These are phyloP conservation scores for Bellardia pandia DNA, from an alignment of 2,888 invertebrate species.

Conservation along the genomic window DNA sequence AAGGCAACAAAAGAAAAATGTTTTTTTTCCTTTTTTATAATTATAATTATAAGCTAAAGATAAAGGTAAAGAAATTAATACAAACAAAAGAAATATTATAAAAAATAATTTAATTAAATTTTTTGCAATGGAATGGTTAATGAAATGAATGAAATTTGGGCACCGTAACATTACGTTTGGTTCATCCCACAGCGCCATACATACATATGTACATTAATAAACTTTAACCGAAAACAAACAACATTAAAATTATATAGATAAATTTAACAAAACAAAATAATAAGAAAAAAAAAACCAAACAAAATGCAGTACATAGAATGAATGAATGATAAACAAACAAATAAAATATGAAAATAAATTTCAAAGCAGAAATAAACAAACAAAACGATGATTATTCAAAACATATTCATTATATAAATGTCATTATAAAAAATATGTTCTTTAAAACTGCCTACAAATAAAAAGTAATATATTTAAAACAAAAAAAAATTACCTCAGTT, in stretches of 20 bases:
- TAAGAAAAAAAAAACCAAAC: constrained; percentile 5
- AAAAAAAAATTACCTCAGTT: not conserved
- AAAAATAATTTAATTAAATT: constrained; percentile 59
- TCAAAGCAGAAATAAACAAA: constrained; percentile 77
- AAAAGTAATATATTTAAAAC: constrained; percentile 82
- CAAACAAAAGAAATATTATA: constrained; percentile 73
- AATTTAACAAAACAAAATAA: constrained; percentile 72
- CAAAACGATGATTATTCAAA: constrained; percentile 80
- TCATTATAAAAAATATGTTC: constrained; percentile 83
- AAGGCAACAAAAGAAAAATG: constrained; percentile 54
- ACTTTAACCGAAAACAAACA: constrained; percentile 63
- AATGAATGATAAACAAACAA: constrained; percentile 1
- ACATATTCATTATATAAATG: constrained; percentile 83
- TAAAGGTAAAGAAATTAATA: constrained; percentile 73
- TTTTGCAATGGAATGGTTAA: constrained; percentile 50
- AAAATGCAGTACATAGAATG: constrained; percentile 48
- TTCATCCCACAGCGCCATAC: no score
- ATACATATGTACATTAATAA: constrained; percentile 54
- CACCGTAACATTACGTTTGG: no score
- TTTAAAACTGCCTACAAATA: constrained; percentile 84
- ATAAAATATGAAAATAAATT: constrained; percentile 70
- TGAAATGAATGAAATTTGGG: constrained; percentile 59
- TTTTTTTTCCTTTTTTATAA: constrained; percentile 62
- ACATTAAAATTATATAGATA: constrained; percentile 77
- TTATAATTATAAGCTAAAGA: constrained; percentile 77